These are phyloP conservation scores for Synergus laeviventris DNA, from an alignment of 2,888 invertebrate species.

Conservation along the genomic window DNA sequence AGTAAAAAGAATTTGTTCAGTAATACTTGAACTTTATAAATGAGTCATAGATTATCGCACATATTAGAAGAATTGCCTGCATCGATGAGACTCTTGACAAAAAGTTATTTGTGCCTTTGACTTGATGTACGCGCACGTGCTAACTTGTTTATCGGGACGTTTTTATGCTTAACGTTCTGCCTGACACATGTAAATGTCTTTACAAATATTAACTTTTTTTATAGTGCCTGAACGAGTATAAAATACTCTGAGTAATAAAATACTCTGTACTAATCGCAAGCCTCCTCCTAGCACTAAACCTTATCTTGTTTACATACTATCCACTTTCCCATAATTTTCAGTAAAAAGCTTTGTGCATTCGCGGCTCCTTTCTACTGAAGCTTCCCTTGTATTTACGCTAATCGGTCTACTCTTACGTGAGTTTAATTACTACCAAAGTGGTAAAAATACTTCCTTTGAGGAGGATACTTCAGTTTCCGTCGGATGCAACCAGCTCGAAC, in stretches of 20 bases:
- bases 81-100: conserved; percentile 7
- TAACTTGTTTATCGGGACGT: conserved; percentile 54
- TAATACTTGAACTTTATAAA: no score
- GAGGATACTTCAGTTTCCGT: neutral
- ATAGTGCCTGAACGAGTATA: no score
- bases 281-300: neutral
- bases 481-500: conserved; percentile 28
- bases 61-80: neutral
- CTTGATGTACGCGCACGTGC: conserved; percentile 40
- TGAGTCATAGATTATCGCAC: no score
- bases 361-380: conserved; percentile 11
- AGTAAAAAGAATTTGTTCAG: no score
- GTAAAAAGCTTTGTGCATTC: conserved; percentile 12
- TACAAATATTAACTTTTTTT: conserved; percentile 10
- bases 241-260: no score
- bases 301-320: conserved; percentile 20
- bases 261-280: neutral
- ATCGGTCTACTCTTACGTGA: neutral
- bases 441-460: conserved; percentile 2
- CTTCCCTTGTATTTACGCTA: neutral
- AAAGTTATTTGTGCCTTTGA: conserved; percentile 26
- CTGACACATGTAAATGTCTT: conserved; percentile 36
- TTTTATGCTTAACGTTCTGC: conserved; percentile 53
- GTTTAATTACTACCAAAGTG: conserved; percentile 31
- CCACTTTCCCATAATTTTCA: neutral